A percentile compares a stretch with the other conserved stretches of the same genome.
These are phyloP conservation scores for Premnoplex brunnescens DNA, from an alignment of 2,797 vertebrate species.

Conservation along the genomic window DNA sequence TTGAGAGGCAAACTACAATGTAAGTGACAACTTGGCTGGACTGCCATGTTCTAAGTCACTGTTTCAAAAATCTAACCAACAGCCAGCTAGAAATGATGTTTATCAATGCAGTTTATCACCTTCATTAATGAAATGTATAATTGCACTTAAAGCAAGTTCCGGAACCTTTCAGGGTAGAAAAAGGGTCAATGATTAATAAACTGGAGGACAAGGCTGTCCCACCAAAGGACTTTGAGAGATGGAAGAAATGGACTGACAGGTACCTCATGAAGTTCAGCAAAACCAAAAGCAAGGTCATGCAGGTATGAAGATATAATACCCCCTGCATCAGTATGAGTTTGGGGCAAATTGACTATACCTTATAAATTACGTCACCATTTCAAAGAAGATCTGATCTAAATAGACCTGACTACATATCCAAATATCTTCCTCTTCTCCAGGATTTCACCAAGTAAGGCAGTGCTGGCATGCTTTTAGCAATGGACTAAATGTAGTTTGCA, in stretches of 20 bases:
- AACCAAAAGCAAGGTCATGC: background rate
- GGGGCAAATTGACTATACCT: background rate
- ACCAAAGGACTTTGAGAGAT: background rate
- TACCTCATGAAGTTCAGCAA: background rate
- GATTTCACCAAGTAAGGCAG: background rate
- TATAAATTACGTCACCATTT: background rate
- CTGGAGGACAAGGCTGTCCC: background rate
- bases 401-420: background rate
- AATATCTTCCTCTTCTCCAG: background rate
- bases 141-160: background rate
- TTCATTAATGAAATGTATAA: background rate
- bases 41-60: background rate
- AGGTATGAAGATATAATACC: background rate
- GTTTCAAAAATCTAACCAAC: background rate
- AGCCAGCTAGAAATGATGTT: background rate
- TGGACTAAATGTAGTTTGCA: background rate
- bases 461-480: background rate
- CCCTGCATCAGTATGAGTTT: background rate
- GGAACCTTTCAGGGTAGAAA: background rate
- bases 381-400: background rate
- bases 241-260: background rate
- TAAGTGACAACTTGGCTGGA: background rate
- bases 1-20: background rate
- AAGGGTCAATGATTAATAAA: background rate
- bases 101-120: background rate